Evolutionary conservation across 92 coral and sea anemone genomes (phyloP).

Genomic region (Scolanthus callimorphus): DNA sequence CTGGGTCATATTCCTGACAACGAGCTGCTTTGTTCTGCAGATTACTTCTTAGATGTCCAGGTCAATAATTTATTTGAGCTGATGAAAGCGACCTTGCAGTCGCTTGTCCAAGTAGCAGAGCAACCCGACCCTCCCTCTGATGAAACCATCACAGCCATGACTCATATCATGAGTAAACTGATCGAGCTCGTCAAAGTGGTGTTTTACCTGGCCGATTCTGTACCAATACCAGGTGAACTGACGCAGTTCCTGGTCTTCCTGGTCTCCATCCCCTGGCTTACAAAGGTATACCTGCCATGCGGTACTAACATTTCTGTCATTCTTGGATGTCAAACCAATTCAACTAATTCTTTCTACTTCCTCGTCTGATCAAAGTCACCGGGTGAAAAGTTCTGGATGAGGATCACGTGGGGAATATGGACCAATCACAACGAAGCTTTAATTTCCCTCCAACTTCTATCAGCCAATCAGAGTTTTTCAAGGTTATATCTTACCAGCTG

Average conservation of each 20-base stretch:
- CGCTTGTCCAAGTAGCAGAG: constrained; percentile 31
- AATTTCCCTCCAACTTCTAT: no score
- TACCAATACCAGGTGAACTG: constrained; percentile 49
- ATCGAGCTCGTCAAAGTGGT: constrained; percentile 52
- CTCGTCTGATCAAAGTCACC: no score
- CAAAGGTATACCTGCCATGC: constrained; percentile 2
- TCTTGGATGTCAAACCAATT: no score
- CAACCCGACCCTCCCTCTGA: constrained; percentile 1
- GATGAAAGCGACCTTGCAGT: constrained; percentile 37
- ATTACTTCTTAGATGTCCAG: constrained; percentile 24
- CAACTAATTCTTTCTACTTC: no score
- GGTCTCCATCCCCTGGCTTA: constrained; percentile 82
- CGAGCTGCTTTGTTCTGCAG: constrained; percentile 26
- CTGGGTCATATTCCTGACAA: no score
- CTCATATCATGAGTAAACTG: constrained; percentile 31
- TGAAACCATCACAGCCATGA: constrained; percentile 1
- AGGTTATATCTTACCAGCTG: no score
- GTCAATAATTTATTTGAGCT: constrained; percentile 22
- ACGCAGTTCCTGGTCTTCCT: constrained; percentile 59
- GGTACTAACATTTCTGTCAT: no score
- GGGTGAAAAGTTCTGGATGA: no score
- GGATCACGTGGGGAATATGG: no score
- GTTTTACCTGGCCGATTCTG: constrained; percentile 36
- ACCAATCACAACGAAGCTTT: no score
- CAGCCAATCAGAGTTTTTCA: no score